Percentiles rank a stretch among this genome's conserved stretches.
Evolutionary conservation across 2,888 invertebrate genomes (phyloP).

Genomic region (Sinentomon sp.): DNA sequence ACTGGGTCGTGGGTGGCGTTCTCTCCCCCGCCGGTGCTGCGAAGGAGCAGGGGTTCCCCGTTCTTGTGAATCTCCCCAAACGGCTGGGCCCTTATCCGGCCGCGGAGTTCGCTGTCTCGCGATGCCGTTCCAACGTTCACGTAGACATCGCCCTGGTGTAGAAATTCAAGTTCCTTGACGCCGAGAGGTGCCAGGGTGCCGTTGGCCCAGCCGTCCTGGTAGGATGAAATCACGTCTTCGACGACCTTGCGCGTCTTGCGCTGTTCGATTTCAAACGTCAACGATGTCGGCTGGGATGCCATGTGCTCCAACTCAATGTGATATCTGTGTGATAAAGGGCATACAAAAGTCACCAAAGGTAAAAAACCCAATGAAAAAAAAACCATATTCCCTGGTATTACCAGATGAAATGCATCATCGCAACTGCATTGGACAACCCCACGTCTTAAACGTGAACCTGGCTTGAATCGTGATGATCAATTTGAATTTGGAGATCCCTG

Average conservation of each 20-base stretch:
- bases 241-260: slow-evolving; percentile 4
- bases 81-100: slow-evolving; percentile 43
- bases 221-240: slow-evolving; percentile 4
- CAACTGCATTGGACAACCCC: too few species aligned
- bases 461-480: too few species aligned
- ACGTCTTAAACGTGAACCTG: too few species aligned
- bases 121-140: slow-evolving; percentile 39
- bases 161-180: slow-evolving; percentile 49
- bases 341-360: too few species aligned
- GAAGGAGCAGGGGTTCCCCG: slow-evolving; percentile 26
- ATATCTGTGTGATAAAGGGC: too few species aligned
- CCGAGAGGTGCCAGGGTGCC: slow-evolving; percentile 48
- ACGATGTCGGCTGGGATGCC: background rate
- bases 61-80: slow-evolving; percentile 29
- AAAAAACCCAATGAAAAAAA: too few species aligned
- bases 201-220: slow-evolving; percentile 29
- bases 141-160: slow-evolving; percentile 51
- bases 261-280: slow-evolving; percentile 2
- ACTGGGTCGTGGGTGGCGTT: slow-evolving; percentile 28
- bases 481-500: too few species aligned
- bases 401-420: too few species aligned
- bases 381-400: too few species aligned
- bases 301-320: slow-evolving; percentile 27
- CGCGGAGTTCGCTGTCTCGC: slow-evolving; percentile 30
- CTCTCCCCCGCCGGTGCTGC: slow-evolving; percentile 11